phyloP scores from a whole-genome alignment of 2,797 vertebrate genomes.

The Typhlichthys subterraneus region DNA sequence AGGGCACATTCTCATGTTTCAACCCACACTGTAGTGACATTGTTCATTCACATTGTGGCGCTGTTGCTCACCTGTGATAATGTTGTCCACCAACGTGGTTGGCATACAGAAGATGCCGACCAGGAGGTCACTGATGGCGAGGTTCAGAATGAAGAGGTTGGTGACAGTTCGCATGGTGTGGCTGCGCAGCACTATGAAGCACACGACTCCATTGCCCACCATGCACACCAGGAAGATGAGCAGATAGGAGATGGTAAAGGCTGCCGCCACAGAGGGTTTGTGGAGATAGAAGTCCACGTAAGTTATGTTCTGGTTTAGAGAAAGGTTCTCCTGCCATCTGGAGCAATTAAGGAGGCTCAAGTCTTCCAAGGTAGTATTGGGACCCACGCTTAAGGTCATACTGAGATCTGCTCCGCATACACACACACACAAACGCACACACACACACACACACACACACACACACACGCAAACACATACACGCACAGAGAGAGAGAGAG shows the following conservation, averaged over 20 bases:
- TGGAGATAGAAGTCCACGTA: conserved; percentile 91
- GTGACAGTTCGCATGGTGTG: conserved; percentile 89
- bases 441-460: too few relatives aligned
- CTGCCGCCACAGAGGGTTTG: conserved; percentile 77
- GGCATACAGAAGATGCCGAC: conserved; percentile 97
- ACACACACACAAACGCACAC: too few relatives aligned
- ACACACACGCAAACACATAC: too few relatives aligned
- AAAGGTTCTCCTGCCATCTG: conserved; percentile 17
- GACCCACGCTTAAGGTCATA: conserved; percentile 53
- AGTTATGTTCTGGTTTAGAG: conserved; percentile 73
- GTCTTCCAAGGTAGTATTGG: conserved; percentile 55
- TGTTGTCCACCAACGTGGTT: conserved; percentile 90
- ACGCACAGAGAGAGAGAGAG: background rate
- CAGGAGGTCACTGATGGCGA: conserved; percentile 91
- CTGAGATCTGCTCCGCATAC: conserved; percentile 21
- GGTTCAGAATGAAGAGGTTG: conserved; percentile 92
- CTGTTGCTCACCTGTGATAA: conserved; percentile 85
- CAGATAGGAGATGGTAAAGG: conserved; percentile 88
- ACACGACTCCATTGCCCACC: conserved; percentile 87
- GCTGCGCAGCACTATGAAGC: conserved; percentile 84
- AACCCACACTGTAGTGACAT: too few relatives aligned
- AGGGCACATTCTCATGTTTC: too few relatives aligned
- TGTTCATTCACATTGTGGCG: background rate
- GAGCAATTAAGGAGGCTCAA: conserved; percentile 55
- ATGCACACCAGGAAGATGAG: conserved; percentile 93